Evolutionary conservation across 1,140 invertebrate species (phyloP).

Genomic region (Caenorhabditis briggsae): DNA sequence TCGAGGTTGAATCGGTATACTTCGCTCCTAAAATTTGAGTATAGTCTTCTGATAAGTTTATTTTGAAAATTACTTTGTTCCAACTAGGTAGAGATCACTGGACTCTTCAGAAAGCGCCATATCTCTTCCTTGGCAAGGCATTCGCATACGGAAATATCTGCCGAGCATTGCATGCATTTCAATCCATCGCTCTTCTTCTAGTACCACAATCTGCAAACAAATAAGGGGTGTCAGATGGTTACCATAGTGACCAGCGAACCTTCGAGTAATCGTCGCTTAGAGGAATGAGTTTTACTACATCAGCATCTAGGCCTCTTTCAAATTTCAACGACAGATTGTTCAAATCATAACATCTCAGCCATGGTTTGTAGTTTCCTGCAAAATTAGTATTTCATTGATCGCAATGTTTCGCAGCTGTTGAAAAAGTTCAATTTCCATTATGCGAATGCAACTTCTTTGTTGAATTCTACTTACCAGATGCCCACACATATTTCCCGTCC

Average conservation of each 20-base stretch:
- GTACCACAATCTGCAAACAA: constrained; percentile 80
- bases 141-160: constrained; percentile 89
- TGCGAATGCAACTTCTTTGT: neutral
- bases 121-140: constrained; percentile 95
- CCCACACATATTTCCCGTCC: constrained; percentile 81
- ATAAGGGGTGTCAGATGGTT: constrained; percentile 9
- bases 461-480: constrained; percentile 24
- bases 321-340: constrained; percentile 96
- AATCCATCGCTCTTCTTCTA: constrained; percentile 85
- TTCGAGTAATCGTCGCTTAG: constrained; percentile 81
- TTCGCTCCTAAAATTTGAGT: constrained; percentile 83
- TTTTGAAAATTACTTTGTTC: constrained; percentile 83
- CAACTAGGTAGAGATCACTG: constrained; percentile 93
- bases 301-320: constrained; percentile 96
- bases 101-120: constrained; percentile 90
- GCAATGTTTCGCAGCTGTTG: neutral
- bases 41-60: neutral
- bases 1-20: constrained; percentile 95
- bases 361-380: constrained; percentile 92
- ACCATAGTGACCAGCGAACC: constrained; percentile 69
- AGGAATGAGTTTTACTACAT: constrained; percentile 84
- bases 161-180: constrained; percentile 95
- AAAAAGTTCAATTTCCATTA: neutral
- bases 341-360: constrained; percentile 94
- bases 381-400: constrained; percentile 60